Base-by-base conservation (phyloP, 2,888 invertebrate genomes). In the Luperina nickerlii region DNA sequence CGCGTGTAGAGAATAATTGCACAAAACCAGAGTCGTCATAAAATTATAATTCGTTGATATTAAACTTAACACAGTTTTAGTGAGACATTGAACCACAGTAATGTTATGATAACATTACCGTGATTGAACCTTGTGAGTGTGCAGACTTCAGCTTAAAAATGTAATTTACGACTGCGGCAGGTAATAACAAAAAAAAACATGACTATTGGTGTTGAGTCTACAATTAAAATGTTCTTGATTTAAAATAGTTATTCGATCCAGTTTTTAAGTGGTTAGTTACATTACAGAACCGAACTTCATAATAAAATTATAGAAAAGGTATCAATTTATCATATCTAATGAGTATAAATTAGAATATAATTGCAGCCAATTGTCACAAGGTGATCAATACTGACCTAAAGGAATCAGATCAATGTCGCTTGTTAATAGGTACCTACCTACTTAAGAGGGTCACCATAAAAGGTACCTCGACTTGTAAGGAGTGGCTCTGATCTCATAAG, bases 401-500 rank as follows among this genome's bases (percentile, higher is more conserved):
- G 72, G 54, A 78, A 88, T 67, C 62, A 87, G 82, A 88, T 83
- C 85, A 88, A 88, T 85, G 87, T 88, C 89, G 45, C 24, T 60
- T 79, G 63, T 27, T 45, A 84, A 66, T 87, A 76, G 62, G n/a
- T 76, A 51, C 7, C 38, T 76, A 51, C 7, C 38, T 51, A 86
- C 75, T 79, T 72, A 81, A 68, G 77, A 76, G 81, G 69, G 76
- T 66, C 67, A 57, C 84, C 81, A 76, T 87, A 88, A 81, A 88
- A 81, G 87, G 85, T 24, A 66, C 57, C 62, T 38, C 54, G 71
- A 60, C 79, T 75, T 77, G 42, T 78, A 76, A 88, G 90, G 90
- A 88, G 87, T 82, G 90, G 72, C 83, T 89, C 81, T 90, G 88
- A 91, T 91, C 88, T 90, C 91, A 91, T 85, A 67, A 91, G 83